Evolutionary conservation across 1,140 invertebrate species (phyloP).

Genomic region (Trissolcus basalis): DNA sequence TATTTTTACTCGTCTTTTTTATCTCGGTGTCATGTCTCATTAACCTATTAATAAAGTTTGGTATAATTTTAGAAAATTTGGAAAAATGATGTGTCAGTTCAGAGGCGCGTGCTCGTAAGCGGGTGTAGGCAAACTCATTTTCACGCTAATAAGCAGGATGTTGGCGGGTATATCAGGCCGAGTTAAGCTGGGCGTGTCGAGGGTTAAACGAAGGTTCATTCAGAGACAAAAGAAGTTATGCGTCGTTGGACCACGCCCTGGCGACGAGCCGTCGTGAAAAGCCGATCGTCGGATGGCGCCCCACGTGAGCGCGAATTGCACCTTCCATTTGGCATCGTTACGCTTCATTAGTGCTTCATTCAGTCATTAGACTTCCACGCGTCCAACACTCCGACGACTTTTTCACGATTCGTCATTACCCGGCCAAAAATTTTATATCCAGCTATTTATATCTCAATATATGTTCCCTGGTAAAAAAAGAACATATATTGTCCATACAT

Average conservation of each 20-base stretch:
- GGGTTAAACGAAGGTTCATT: constrained; percentile 7
- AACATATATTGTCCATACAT: no score
- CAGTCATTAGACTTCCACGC: constrained; percentile 16
- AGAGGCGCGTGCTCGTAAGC: constrained; percentile 27
- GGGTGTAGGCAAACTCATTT: constrained; percentile 38
- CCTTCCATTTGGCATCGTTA: constrained; percentile 25
- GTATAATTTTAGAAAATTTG: no score
- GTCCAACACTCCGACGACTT: constrained; percentile 12
- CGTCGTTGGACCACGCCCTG: constrained; percentile 59
- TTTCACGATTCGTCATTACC: no score
- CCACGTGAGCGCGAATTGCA: constrained; percentile 12
- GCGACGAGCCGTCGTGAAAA: constrained; percentile 61
- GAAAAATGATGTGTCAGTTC: no score
- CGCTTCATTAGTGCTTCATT: constrained; percentile 41
- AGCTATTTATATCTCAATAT: no score
- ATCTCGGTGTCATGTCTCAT: no score
- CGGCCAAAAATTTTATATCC: no score
- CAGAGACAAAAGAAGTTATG: constrained; percentile 41
- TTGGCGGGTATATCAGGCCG: constrained; percentile 31
- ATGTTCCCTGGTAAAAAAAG: no score
- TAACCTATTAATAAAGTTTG: constrained; percentile 33
- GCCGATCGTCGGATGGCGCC: constrained; percentile 59
- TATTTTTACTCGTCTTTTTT: no score
- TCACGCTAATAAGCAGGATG: constrained; percentile 43
- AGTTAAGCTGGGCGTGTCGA: constrained; percentile 18